Percentiles rank a stretch among this genome's conserved stretches.
Conservation (phyloP, 2,888 invertebrate genomes). For the Eucera pruinosa region DNA sequence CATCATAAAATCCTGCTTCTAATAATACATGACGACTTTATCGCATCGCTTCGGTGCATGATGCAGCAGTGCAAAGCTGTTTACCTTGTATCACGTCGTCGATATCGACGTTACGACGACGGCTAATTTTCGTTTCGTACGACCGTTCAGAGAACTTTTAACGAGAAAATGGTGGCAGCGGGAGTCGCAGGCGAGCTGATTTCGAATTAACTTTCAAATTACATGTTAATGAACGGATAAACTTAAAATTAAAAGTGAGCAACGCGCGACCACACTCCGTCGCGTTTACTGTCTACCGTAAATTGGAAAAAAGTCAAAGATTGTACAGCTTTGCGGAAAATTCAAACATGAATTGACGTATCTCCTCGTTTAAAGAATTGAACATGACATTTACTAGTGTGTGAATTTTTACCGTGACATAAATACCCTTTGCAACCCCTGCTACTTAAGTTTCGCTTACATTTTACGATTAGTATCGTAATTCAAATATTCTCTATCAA, state of each 20-base stretch:
- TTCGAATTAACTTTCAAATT: constrained; percentile 28
- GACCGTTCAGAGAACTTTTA: constrained; percentile 34
- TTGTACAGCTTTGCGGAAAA: too few species aligned
- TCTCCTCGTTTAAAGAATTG: too few species aligned
- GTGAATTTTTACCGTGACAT: too few species aligned
- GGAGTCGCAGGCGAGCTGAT: constrained; percentile 2
- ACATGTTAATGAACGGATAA: constrained; percentile 25
- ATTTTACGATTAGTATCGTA: neutral
- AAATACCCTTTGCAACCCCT: too few species aligned
- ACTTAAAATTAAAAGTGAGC: constrained; percentile 21
- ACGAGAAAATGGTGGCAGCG: constrained; percentile 28
- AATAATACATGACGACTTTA: constrained; percentile 40
- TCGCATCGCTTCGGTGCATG: constrained; percentile 19
- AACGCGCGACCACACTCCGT: too few species aligned
- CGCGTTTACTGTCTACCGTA: too few species aligned
- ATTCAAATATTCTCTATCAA: too few species aligned
- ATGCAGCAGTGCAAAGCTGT: constrained; percentile 14
- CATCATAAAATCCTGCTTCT: neutral
- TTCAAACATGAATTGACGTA: too few species aligned
- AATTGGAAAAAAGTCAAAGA: too few species aligned
- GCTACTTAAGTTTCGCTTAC: neutral
- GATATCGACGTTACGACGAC: constrained; percentile 28
- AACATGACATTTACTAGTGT: too few species aligned
- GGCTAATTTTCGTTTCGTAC: constrained; percentile 22
- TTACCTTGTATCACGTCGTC: constrained; percentile 20